phyloP scores from a whole-genome alignment of 2,113 vertebrate genomes.

The Ochotona princeps region DNA sequence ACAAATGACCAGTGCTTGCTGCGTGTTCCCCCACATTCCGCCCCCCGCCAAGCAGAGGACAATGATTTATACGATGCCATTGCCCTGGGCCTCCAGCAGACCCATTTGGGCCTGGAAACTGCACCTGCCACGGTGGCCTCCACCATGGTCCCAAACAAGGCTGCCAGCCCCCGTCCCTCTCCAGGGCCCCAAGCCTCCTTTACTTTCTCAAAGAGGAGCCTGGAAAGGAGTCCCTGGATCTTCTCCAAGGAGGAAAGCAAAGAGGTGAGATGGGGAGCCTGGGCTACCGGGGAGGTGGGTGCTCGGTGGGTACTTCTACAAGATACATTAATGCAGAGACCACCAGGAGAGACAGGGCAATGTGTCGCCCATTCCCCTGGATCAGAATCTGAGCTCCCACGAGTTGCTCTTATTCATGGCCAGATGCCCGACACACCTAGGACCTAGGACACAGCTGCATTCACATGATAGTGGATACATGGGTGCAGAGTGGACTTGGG shows the following conservation, averaged over 20 bases:
- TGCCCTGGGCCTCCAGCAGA: conserved; percentile 33
- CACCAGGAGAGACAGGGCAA: not conserved
- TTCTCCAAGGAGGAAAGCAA: not conserved
- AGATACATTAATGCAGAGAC: not conserved
- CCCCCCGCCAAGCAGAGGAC: conserved; percentile 37
- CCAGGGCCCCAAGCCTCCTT: conserved; percentile 40
- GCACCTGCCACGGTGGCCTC: accelerated
- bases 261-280: conserved; percentile 52
- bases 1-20: not conserved
- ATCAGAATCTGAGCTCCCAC: not conserved
- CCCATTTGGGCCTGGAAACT: not conserved
- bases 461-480: not conserved
- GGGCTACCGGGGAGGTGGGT: not conserved
- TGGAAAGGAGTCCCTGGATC: not conserved
- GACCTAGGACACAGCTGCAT: not conserved
- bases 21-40: too few species aligned
- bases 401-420: not conserved
- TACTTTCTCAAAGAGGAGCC: not conserved
- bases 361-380: not conserved
- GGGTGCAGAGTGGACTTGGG: not conserved
- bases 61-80: conserved; percentile 69
- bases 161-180: not conserved
- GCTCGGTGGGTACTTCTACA: too few species aligned
- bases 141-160: accelerated
- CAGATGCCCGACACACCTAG: not conserved